Evolutionary conservation across 2,888 invertebrate species (phyloP).

Genomic region (Ichneumon xanthorius): DNA sequence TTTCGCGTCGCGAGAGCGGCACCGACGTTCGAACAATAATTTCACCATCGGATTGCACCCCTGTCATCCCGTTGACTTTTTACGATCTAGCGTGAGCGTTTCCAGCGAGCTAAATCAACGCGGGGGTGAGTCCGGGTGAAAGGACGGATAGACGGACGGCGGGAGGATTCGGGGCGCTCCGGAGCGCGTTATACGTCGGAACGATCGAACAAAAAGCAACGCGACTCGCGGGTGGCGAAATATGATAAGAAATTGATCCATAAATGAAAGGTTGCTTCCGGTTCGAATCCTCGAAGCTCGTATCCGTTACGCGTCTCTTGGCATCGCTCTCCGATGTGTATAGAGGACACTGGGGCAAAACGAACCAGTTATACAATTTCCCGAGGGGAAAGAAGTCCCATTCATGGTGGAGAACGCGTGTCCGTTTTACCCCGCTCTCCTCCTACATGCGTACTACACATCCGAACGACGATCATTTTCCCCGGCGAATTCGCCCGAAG

Average conservation of each 20-base stretch:
- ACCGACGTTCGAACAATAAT: constrained; percentile 68
- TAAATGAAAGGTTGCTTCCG: constrained; percentile 47
- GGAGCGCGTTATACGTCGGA: background rate
- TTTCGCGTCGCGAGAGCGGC: constrained; percentile 4
- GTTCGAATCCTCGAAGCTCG: constrained; percentile 19
- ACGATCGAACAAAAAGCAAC: constrained; percentile 36
- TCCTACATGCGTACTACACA: too few species aligned
- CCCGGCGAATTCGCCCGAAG: constrained; percentile 13
- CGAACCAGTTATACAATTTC: too few species aligned
- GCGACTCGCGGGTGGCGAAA: constrained; percentile 51
- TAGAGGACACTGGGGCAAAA: background rate
- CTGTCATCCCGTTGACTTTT: constrained; percentile 65
- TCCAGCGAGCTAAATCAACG: constrained; percentile 51
- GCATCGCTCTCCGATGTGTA: constrained; percentile 23
- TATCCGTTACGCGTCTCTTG: constrained; percentile 34
- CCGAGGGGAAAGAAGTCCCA: too few species aligned
- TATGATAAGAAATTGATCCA: constrained; percentile 64
- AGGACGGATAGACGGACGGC: constrained; percentile 26
- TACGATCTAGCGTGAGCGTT: constrained; percentile 54
- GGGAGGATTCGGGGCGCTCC: background rate
- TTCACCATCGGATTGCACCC: constrained; percentile 58
- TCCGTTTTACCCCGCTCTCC: too few species aligned
- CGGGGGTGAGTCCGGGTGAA: background rate
- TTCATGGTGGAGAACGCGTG: too few species aligned
- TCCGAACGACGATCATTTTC: constrained; percentile 9